A percentile compares a stretch with the other conserved stretches of the same genome.
phyloP scores from a whole-genome alignment of 2,888 invertebrate species.

The Cyclophora albipunctata region DNA sequence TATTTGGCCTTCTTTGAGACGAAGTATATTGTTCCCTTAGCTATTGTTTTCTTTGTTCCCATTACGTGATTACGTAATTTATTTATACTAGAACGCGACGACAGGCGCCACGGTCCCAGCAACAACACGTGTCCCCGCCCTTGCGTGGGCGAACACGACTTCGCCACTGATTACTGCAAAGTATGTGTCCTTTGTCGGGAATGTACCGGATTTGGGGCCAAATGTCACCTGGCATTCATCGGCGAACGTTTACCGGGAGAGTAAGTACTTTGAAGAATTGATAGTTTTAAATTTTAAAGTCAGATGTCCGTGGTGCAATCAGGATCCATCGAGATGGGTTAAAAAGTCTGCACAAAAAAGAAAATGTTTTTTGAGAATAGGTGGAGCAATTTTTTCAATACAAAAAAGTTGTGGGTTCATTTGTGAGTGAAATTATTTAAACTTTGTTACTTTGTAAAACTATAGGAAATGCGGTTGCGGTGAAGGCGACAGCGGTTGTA shows the following conservation, averaged over 20 bases:
- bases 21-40: too few species aligned
- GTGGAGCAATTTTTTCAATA: background rate
- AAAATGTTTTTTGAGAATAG: too few species aligned
- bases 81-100: too few species aligned
- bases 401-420: background rate
- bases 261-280: conserved; percentile 71
- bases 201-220: conserved; percentile 94
- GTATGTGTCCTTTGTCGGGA: conserved; percentile 93
- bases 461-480: conserved; percentile 94
- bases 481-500: conserved; percentile 95
- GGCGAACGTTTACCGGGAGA: conserved; percentile 90
- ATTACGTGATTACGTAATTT: too few species aligned
- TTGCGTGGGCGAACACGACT: conserved; percentile 82
- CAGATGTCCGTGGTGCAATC: too few species aligned
- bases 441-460: background rate
- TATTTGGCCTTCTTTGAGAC: too few species aligned
- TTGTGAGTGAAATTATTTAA: background rate
- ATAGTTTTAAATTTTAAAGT: too few species aligned
- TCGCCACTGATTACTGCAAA: conserved; percentile 89
- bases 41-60: too few species aligned
- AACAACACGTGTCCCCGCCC: conserved; percentile 10
- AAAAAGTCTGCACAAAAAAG: too few species aligned
- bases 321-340: too few species aligned
- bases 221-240: conserved; percentile 71
- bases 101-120: too few species aligned